Conservation (phyloP, 2,888 invertebrate species). For the Drosophila flavopinicola region DNA sequence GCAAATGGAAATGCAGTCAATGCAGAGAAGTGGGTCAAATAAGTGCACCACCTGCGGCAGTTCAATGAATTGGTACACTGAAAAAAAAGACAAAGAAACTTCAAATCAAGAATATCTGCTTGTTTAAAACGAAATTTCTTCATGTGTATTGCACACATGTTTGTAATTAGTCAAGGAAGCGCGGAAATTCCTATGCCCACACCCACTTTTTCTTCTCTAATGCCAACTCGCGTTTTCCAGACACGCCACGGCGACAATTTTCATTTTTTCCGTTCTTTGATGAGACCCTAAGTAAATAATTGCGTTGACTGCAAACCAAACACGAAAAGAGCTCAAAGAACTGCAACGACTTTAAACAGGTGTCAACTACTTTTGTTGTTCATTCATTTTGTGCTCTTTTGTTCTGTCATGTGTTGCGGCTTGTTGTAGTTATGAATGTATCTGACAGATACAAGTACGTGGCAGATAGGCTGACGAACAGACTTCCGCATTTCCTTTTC, state of each 20-base stretch:
- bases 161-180: conserved; percentile 43
- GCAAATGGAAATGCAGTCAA: conserved; percentile 44
- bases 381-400: conserved; percentile 32
- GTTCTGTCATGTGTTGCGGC: conserved; percentile 51
- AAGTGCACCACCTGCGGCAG: conserved; percentile 44
- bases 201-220: conserved; percentile 6
- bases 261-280: conserved; percentile 14
- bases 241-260: conserved; percentile 27
- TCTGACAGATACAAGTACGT: conserved; percentile 30
- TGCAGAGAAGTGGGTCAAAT: conserved; percentile 58
- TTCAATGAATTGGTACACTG: conserved; percentile 26
- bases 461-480: conserved; percentile 4
- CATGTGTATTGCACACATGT: conserved; percentile 7
- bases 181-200: neutral
- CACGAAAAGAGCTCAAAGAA: conserved; percentile 20
- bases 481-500: conserved; percentile 59
- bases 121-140: too few relatives aligned
- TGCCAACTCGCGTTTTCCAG: conserved; percentile 18
- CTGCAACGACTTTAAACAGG: conserved; percentile 62
- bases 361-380: conserved; percentile 40
- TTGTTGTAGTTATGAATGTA: conserved; percentile 33
- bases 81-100: neutral
- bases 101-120: neutral
- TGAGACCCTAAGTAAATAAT: conserved; percentile 52
- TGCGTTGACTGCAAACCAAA: conserved; percentile 44